Percentiles rank a stretch among this genome's conserved stretches.
Evolutionary conservation across 2,797 vertebrate species (phyloP).

Genomic region (Acrocephalus scirpaceus): DNA sequence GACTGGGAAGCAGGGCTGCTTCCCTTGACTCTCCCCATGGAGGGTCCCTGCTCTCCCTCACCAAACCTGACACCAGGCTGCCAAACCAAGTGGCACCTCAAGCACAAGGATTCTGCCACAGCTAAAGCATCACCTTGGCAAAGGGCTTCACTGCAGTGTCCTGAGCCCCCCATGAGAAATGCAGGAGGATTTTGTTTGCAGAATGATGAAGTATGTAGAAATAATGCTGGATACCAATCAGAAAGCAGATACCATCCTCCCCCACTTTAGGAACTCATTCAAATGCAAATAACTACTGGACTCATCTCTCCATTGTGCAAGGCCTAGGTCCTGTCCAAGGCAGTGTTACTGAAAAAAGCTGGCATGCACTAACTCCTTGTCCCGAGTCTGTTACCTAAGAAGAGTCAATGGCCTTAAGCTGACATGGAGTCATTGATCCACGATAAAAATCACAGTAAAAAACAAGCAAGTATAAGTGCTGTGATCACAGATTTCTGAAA

Average conservation of each 20-base stretch:
- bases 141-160: not conserved
- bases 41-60: not conserved
- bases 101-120: not conserved
- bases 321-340: not conserved
- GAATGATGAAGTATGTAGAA: conserved; percentile 22
- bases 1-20: not conserved
- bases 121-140: not conserved
- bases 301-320: not conserved
- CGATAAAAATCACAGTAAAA: conserved; percentile 47
- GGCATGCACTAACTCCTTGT: not conserved
- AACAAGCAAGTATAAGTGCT: conserved; percentile 46
- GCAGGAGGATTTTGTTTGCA: not conserved
- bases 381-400: not conserved
- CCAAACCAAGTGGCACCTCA: not conserved
- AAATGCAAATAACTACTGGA: conserved; percentile 30
- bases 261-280: not conserved
- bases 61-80: not conserved
- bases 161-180: not conserved
- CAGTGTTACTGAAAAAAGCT: not conserved
- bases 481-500: not conserved
- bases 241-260: conserved; percentile 3
- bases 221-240: conserved; percentile 10
- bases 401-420: conserved; percentile 33
- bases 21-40: not conserved
- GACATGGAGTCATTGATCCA: conserved; percentile 12